Evolutionary conservation across 2,888 invertebrate genomes (phyloP).

Genomic region (Nomada ruficornis): DNA sequence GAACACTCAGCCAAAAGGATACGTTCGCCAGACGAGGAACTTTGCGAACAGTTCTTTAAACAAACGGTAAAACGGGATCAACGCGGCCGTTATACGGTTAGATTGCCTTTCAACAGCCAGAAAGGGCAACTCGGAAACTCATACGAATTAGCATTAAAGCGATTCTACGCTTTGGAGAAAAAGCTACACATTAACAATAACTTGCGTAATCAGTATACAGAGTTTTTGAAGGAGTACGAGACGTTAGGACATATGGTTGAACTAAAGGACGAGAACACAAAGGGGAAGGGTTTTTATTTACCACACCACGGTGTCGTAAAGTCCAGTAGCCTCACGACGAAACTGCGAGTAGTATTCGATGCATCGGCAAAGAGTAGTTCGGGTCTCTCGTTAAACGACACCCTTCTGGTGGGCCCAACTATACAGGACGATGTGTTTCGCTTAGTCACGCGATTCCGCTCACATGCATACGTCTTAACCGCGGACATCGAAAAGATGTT

Average conservation of each 20-base stretch:
- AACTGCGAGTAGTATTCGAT: constrained; percentile 11
- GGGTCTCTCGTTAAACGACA: background rate
- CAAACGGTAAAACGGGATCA: background rate
- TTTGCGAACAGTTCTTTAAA: background rate
- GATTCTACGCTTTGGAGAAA: background rate
- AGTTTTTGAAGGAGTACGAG: background rate
- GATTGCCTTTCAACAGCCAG: background rate
- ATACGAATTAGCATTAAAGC: background rate
- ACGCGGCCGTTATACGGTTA: background rate
- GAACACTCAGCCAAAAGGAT: background rate
- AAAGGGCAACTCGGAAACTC: background rate
- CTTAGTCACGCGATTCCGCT: background rate
- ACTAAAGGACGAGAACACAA: background rate
- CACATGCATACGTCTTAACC: background rate
- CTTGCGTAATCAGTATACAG: background rate
- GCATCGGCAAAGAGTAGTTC: background rate
- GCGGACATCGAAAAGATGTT: constrained; percentile 9
- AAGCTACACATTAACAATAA: background rate
- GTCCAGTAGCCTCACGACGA: background rate
- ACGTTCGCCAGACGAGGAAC: background rate
- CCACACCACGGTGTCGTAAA: constrained; percentile 7
- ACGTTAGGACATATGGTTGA: background rate
- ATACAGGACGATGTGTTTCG: background rate
- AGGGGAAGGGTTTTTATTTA: no score
- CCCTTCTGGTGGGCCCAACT: background rate